Percentiles rank a stretch among this genome's conserved stretches.
phyloP scores from a whole-genome alignment of 2,888 invertebrate genomes.

The Lasioglossum leucozonium region DNA sequence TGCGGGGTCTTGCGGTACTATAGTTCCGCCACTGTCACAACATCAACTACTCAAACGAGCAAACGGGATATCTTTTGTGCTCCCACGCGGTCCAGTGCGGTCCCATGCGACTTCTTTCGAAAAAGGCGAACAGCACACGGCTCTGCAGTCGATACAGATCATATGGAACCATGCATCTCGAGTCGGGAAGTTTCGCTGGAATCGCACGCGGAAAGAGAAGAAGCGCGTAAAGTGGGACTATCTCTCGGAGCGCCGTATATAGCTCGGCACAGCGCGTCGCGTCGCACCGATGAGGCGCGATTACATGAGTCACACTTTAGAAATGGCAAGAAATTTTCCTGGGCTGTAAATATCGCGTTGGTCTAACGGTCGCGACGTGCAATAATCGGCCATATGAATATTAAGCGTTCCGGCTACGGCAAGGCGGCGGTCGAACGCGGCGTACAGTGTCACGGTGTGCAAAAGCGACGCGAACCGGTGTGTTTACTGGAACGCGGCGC shows the following conservation, averaged over 20 bases:
- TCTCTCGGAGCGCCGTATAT: constrained; percentile 33
- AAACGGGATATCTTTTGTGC: neutral
- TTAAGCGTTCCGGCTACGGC: constrained; percentile 37
- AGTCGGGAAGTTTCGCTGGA: neutral
- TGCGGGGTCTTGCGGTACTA: no score
- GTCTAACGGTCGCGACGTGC: constrained; percentile 43
- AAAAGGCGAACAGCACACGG: neutral
- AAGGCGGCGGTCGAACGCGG: neutral
- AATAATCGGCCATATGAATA: constrained; percentile 58
- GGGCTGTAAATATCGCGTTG: constrained; percentile 57
- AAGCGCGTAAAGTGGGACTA: constrained; percentile 40
- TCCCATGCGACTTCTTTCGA: neutral
- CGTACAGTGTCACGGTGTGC: neutral
- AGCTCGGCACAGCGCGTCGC: constrained; percentile 20
- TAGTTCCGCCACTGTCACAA: no score
- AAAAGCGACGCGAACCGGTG: neutral
- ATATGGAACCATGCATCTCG: neutral
- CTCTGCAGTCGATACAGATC: neutral
- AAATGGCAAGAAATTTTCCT: constrained; percentile 60
- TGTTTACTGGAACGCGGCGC: constrained; percentile 12
- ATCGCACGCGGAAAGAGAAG: constrained; percentile 26
- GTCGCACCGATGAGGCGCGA: constrained; percentile 35
- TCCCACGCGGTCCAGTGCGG: no score
- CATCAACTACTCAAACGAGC: no score
- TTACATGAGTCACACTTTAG: constrained; percentile 62